Evolutionary conservation across 2,113 vertebrate genomes (phyloP).

Genomic region (Brachyistius frenatus): DNA sequence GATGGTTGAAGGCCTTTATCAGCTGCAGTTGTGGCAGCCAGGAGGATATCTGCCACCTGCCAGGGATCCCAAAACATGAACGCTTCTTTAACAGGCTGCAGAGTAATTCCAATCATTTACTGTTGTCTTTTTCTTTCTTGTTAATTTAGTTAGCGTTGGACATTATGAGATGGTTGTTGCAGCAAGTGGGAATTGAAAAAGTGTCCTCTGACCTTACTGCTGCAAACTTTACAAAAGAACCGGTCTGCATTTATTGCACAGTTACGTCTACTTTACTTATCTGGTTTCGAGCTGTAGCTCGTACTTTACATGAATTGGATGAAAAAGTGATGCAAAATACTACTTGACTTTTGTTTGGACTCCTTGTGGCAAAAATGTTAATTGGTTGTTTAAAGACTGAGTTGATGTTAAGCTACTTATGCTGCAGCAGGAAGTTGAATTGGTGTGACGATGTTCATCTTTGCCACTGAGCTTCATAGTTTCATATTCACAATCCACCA

Average conservation of each 20-base stretch:
- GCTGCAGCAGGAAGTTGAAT: slow-evolving; percentile 25
- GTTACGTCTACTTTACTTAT: not conserved
- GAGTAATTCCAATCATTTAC: not conserved
- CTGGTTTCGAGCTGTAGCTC: not conserved
- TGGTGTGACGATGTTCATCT: not conserved
- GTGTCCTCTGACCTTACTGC: not conserved
- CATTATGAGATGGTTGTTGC: not conserved
- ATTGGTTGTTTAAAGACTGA: too few relatives aligned
- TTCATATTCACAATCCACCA: not conserved
- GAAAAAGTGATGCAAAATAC: not conserved
- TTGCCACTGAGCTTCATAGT: too few relatives aligned
- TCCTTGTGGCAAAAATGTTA: not conserved
- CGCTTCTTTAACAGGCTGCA: slow-evolving; percentile 16
- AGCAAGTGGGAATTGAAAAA: not conserved
- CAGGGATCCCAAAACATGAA: slow-evolving; percentile 24
- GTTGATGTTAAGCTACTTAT: not conserved
- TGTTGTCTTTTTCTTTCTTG: not conserved
- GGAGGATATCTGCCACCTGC: slow-evolving; percentile 57
- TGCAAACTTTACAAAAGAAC: not conserved
- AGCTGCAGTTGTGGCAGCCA: slow-evolving; percentile 37
- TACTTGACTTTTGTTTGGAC: not conserved
- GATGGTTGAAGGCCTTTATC: slow-evolving; percentile 51
- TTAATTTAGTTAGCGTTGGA: not conserved
- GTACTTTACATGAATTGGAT: not conserved
- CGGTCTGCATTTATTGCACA: not conserved